Percentiles rank a stretch among this genome's conserved stretches.
Evolutionary conservation across 2,797 vertebrate species (phyloP).

Genomic region (Crypturellus tataupa): DNA sequence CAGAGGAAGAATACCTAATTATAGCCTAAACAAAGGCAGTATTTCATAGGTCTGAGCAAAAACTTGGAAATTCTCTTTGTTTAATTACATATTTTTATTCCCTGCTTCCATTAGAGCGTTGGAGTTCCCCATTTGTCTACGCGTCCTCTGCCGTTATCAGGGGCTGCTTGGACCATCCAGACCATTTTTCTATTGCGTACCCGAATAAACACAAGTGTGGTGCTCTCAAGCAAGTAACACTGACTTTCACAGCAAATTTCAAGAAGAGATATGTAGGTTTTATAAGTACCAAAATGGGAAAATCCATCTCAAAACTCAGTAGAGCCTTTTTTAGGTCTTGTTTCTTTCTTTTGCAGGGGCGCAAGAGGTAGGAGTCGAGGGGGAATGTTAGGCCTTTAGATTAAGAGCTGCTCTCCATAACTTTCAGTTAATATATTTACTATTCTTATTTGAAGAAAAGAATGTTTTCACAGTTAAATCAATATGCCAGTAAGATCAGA

Average conservation of each 20-base stretch:
- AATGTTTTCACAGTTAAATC: slow-evolving; percentile 66
- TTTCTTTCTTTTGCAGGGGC: background rate
- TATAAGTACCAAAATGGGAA: background rate
- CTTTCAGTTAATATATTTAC: slow-evolving; percentile 41
- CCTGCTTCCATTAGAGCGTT: slow-evolving; percentile 32
- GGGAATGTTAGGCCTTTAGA: background rate
- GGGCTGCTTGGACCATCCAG: background rate
- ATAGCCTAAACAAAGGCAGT: slow-evolving; percentile 51
- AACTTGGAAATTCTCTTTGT: slow-evolving; percentile 23
- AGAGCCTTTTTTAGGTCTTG: background rate
- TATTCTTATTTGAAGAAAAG: slow-evolving; percentile 57
- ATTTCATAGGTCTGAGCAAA: slow-evolving; percentile 50
- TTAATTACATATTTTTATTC: slow-evolving; percentile 2
- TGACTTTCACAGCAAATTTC: background rate
- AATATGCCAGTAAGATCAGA: slow-evolving; percentile 64
- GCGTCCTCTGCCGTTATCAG: background rate
- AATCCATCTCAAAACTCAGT: background rate
- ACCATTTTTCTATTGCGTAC: background rate
- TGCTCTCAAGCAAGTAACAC: background rate
- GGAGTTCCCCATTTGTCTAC: slow-evolving; percentile 18
- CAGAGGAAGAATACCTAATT: slow-evolving; percentile 58
- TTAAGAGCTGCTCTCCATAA: slow-evolving; percentile 34
- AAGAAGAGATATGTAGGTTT: background rate
- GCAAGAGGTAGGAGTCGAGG: background rate
- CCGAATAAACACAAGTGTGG: background rate